Conservation (phyloP, 1,140 invertebrate genomes). For the Cotesia chilonis region DNA sequence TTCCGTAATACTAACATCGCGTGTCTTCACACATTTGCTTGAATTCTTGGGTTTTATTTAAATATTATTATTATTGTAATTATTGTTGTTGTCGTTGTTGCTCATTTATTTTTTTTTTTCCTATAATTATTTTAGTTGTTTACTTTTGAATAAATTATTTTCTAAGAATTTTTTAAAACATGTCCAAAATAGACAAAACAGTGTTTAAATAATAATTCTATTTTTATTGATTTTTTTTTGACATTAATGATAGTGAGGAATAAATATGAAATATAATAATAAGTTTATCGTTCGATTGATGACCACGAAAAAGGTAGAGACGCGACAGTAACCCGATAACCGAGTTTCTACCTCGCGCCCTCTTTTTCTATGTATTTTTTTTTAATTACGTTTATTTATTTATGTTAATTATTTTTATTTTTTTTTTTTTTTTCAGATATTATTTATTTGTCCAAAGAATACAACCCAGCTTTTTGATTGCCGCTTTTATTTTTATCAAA, state of each 20-base stretch:
- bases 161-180: not conserved
- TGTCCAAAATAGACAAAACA: not conserved
- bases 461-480: no score
- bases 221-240: no score
- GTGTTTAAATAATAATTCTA: no score
- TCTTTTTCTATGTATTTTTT: conserved; percentile 13
- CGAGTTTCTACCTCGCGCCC: conserved; percentile 24
- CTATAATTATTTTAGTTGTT: not conserved
- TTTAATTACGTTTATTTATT: not conserved
- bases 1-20: conserved; percentile 25
- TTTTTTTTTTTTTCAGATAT: no score
- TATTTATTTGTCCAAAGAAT: no score
- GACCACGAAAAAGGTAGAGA: conserved; percentile 20
- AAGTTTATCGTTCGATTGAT: conserved; percentile 5
- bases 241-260: not conserved
- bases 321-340: conserved; percentile 26
- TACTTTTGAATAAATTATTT: conserved; percentile 4
- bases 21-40: conserved; percentile 8
- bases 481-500: no score
- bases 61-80: conserved; percentile 11
- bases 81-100: not conserved
- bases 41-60: conserved; percentile 5
- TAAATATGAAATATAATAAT: conserved; percentile 1
- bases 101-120: not conserved
- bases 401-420: not conserved